Conservation (phyloP, 2,888 invertebrate genomes). For the Eurois occulta region DNA sequence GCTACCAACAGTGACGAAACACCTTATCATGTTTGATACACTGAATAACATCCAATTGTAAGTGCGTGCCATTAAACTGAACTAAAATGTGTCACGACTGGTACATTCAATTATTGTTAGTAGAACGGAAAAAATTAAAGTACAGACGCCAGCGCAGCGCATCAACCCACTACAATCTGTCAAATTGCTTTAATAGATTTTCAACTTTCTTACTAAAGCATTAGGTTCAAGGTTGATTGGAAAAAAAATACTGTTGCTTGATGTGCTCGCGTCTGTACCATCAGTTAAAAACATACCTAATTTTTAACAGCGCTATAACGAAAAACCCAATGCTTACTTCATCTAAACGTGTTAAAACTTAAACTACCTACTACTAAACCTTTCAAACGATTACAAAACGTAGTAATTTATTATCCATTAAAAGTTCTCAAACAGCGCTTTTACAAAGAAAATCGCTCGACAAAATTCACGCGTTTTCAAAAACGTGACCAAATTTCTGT, state of each 20-base stretch:
- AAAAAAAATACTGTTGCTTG: too few relatives aligned
- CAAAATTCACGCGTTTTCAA: background rate
- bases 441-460: background rate
- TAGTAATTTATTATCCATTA: background rate
- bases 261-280: too few relatives aligned
- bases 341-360: background rate
- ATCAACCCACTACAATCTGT: too few relatives aligned
- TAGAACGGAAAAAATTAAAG: background rate
- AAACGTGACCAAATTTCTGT: background rate
- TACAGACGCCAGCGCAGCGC: too few relatives aligned
- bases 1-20: too few relatives aligned
- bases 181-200: too few relatives aligned
- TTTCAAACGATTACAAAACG: background rate
- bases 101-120: background rate
- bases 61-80: background rate
- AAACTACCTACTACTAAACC: too few relatives aligned
- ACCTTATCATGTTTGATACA: background rate
- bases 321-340: background rate
- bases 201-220: too few relatives aligned
- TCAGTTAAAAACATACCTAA: background rate
- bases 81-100: background rate
- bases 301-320: background rate
- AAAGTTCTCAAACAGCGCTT: background rate
- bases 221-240: too few relatives aligned
- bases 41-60: background rate